phyloP scores from a whole-genome alignment of 2,888 invertebrate genomes.

The Xanthorhoe designata region DNA sequence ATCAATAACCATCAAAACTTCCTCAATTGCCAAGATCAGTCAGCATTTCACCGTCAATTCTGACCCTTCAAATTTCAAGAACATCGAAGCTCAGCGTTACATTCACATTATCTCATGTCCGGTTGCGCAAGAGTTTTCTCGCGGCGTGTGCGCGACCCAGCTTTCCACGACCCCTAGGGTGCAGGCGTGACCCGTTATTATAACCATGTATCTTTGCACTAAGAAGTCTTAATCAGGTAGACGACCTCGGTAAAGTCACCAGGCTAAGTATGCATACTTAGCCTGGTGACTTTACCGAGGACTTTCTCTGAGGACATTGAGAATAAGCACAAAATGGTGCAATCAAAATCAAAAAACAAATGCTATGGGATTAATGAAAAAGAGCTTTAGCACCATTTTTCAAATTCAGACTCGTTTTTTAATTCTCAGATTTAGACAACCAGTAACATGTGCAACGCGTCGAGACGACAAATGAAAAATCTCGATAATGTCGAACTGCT shows the following conservation, averaged over 20 bases:
- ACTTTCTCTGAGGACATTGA: too few relatives aligned
- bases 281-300: too few relatives aligned
- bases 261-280: too few relatives aligned
- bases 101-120: conserved; percentile 24
- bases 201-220: background rate
- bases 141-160: conserved; percentile 47
- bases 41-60: background rate
- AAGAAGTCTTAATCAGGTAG: background rate
- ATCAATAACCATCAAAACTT: background rate
- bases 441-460: too few relatives aligned
- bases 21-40: background rate
- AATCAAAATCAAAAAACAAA: too few relatives aligned
- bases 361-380: too few relatives aligned
- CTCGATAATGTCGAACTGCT: too few relatives aligned
- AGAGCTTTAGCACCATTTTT: too few relatives aligned
- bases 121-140: conserved; percentile 35
- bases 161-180: conserved; percentile 66
- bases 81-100: conserved; percentile 10
- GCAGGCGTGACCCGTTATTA: conserved; percentile 23
- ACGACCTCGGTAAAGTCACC: background rate
- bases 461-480: too few relatives aligned
- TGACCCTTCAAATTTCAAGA: background rate
- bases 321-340: too few relatives aligned
- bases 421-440: too few relatives aligned
- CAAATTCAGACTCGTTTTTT: too few relatives aligned